Evolutionary conservation across 2,797 vertebrate species (phyloP), one percentile per base, ranked within the genome.

Genomic region (Coccyzus lansbergi): DNA sequence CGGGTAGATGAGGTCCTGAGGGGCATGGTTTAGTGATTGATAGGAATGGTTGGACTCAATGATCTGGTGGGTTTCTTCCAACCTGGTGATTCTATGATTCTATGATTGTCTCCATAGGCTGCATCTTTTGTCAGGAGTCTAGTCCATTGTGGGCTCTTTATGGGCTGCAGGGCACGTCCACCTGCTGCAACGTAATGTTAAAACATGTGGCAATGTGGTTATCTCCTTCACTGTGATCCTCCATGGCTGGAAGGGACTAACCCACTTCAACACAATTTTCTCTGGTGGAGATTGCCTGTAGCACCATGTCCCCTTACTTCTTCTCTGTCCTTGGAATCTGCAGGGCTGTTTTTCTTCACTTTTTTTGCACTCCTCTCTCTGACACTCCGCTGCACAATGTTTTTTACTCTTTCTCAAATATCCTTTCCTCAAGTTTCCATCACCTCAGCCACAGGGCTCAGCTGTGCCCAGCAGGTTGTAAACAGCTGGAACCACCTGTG

Each of bases 371-470:
- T 87, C 6, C 3, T 59, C 17, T n/a, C 40, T 44, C 16, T 19
- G 4, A 31, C 4, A 3, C 4, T 80, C 44, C 55, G 34, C 28
- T 49, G 4, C 33, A 15, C 5, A 13, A 8, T 40, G 21, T 13
- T 76, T 76, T 59, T 38, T 31, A 15, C 5, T 6, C 34, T 46
- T 63, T 36, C 14, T 64, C 51, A 29, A 68, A 28, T 25, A 44
- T 4, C 2, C 9, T 62, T 53, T 13, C 21, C 10, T 31, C 7
- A n/a, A 31, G 6, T 18, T 33, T 11, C 7, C 17, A 7, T n/a
- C 25, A 8, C 3, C 2, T 2, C 10, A 25, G 20, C 42, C 26
- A 11, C 0, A 0, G 21, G 29, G 29, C 29, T 33, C 5, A 49
- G 29, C 17, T 1, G 4, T 33, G 18, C 20, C 31, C 14, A 36